A percentile compares a stretch with the other conserved stretches of the same genome.
Conservation (phyloP, 2,797 vertebrate species). For the Myiothlypis chrysogaster region DNA sequence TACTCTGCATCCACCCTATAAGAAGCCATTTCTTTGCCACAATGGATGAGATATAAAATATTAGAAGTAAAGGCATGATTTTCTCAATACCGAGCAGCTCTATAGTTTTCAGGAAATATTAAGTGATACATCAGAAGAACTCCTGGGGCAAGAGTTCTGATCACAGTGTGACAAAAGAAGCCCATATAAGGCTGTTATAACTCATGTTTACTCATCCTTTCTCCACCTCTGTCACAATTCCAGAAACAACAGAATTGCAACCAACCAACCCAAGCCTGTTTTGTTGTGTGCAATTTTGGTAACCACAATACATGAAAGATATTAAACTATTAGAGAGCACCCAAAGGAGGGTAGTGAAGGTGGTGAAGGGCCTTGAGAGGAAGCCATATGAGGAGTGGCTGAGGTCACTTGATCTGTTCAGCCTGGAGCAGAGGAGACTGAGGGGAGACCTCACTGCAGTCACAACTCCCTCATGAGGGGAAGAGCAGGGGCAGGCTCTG, state of each 20-base stretch:
- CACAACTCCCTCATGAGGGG: accelerated
- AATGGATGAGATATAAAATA: background rate
- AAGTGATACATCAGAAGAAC: background rate
- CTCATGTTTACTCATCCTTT: background rate
- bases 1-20: background rate
- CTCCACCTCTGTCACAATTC: background rate
- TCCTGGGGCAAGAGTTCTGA: background rate
- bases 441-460: background rate
- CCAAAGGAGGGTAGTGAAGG: background rate
- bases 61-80: background rate
- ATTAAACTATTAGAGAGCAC: background rate
- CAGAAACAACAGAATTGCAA: background rate
- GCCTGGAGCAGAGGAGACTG: background rate
- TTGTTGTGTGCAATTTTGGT: background rate
- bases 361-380: background rate
- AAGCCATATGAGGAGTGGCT: accelerated
- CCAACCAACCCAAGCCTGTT: background rate
- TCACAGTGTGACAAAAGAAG: background rate
- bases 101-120: background rate
- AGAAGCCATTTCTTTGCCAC: background rate
- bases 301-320: background rate
- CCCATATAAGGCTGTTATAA: background rate
- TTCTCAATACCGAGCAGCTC: background rate
- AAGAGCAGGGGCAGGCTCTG: background rate
- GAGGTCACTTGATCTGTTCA: background rate